These are phyloP conservation scores for Todus mexicanus DNA, from an alignment of 2,797 vertebrate genomes.

Conservation along the genomic window DNA sequence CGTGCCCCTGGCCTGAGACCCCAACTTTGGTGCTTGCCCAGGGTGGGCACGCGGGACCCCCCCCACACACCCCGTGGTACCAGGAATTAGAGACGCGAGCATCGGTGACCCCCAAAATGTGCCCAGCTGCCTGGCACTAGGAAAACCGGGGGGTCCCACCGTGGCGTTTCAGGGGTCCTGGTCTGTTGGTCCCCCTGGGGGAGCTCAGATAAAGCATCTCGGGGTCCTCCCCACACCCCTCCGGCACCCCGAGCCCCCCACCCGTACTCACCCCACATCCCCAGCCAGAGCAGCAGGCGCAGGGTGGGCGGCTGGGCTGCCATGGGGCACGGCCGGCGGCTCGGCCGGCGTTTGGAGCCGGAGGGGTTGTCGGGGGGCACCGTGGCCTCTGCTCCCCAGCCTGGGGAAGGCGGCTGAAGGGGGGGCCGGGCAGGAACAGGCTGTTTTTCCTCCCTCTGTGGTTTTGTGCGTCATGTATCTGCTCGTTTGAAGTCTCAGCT, in stretches of 20 bases:
- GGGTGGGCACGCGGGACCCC: neutral
- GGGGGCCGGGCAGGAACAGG: neutral
- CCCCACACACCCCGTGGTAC: too few relatives aligned
- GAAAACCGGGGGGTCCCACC: neutral
- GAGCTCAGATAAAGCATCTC: neutral
- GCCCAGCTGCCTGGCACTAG: neutral
- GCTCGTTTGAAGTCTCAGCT: constrained; percentile 51
- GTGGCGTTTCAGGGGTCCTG: neutral
- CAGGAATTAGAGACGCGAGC: neutral
- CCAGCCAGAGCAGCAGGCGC: constrained; percentile 28
- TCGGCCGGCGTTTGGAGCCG: neutral
- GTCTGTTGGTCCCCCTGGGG: too few relatives aligned
- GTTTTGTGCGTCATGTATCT: constrained; percentile 52
- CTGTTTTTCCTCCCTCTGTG: constrained; percentile 59
- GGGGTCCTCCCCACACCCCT: neutral
- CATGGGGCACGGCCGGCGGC: constrained; percentile 34
- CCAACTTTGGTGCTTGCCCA: fast-evolving
- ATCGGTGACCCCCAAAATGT: fast-evolving
- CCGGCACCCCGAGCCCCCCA: fast-evolving
- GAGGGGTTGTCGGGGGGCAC: neutral
- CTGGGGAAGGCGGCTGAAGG: neutral
- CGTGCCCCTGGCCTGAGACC: neutral
- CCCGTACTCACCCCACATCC: constrained; percentile 42
- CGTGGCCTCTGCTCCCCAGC: neutral
- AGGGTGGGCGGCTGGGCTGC: neutral